Evolutionary conservation across 2,113 vertebrate genomes (phyloP).

Genomic region (Phalacrocorax aristotelis): DNA sequence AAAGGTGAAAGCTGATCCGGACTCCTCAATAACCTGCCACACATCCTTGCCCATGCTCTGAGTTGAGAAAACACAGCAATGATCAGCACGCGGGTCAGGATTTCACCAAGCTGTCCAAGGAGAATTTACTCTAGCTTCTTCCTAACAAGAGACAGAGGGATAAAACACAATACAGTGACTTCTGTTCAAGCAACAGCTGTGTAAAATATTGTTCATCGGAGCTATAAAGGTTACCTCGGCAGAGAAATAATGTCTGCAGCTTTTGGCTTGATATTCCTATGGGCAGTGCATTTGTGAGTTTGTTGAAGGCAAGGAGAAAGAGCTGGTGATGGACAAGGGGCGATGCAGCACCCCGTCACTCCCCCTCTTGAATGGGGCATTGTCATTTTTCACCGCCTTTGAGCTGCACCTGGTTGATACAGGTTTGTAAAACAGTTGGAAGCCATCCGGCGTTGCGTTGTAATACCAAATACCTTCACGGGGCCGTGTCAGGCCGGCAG

Average conservation of each 20-base stretch:
- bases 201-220: background rate
- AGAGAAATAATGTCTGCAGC: background rate
- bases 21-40: background rate
- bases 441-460: background rate
- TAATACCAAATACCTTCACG: fast-evolving
- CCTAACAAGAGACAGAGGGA: background rate
- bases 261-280: background rate
- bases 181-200: background rate
- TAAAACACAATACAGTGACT: background rate
- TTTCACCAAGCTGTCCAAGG: background rate
- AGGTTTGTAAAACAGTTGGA: background rate
- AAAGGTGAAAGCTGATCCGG: background rate
- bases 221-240: background rate
- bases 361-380: background rate
- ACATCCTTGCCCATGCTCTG: background rate
- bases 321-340: background rate
- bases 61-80: background rate
- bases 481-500: fast-evolving
- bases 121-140: background rate
- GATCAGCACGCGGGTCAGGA: background rate
- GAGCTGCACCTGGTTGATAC: background rate
- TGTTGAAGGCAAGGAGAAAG: background rate
- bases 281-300: background rate
- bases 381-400: background rate
- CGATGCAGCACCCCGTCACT: background rate